phyloP scores from a whole-genome alignment of 2,888 invertebrate genomes.

The Oasisia sp. region DNA sequence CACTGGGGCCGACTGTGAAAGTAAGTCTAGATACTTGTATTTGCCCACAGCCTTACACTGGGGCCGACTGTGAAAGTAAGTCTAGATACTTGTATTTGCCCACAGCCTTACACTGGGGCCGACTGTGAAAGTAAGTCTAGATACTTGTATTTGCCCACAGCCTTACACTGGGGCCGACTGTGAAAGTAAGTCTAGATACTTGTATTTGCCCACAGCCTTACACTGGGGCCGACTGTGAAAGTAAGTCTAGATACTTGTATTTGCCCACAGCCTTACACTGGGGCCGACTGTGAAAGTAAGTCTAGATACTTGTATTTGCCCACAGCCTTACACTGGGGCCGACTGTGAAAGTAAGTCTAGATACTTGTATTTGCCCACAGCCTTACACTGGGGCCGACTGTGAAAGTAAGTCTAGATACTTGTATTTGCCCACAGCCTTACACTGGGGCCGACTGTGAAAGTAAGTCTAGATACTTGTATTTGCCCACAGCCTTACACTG shows the following conservation, averaged over 20 bases:
- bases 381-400: background rate
- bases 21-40: background rate
- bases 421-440: background rate
- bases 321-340: background rate
- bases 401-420: background rate
- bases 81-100: background rate
- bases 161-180: background rate
- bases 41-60: background rate
- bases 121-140: conserved; percentile 8
- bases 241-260: background rate
- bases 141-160: background rate
- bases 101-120: background rate
- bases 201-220: background rate
- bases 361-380: background rate
- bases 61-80: conserved; percentile 2
- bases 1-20: conserved; percentile 2
- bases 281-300: conserved; percentile 2
- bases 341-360: conserved; percentile 8
- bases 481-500: background rate
- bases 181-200: background rate
- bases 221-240: conserved; percentile 2
- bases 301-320: background rate
- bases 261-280: background rate
- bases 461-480: background rate
- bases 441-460: conserved; percentile 2